Conservation (phyloP, 53 echinoderm and acorn worm species). For the Temnopleurus reevesii region DNA sequence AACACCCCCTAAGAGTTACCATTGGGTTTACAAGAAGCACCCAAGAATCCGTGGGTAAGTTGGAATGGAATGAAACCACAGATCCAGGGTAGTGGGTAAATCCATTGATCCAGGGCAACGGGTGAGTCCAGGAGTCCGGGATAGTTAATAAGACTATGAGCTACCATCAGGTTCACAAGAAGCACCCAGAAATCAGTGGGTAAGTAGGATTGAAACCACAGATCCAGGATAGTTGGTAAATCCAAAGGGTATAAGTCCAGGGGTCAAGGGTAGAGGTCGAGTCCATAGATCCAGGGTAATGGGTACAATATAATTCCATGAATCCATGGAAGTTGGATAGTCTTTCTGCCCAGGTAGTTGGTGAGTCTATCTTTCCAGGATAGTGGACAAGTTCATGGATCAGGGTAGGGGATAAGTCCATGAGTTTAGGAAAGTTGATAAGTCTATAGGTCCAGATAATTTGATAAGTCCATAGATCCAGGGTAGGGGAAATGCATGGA, state of each 20-base stretch:
- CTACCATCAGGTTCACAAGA: not conserved
- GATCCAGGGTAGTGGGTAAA: not conserved
- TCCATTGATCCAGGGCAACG: not conserved
- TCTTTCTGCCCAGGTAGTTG: too few relatives aligned
- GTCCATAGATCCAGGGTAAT: not conserved
- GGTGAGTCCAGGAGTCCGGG: not conserved
- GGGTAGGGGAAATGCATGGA: too few relatives aligned
- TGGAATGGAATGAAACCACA: too few relatives aligned
- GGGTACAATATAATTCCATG: too few relatives aligned
- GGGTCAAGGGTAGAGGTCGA: not conserved
- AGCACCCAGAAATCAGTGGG: too few relatives aligned
- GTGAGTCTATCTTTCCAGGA: too few relatives aligned
- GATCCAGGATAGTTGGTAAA: not conserved
- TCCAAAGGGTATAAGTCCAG: not conserved
- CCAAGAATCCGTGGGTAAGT: conserved; percentile 97
- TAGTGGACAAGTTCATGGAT: not conserved
- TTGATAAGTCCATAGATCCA: too few relatives aligned
- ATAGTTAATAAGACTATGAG: not conserved
- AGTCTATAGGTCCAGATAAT: too few relatives aligned
- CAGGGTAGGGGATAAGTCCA: not conserved
- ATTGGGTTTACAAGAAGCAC: conserved; percentile 91
- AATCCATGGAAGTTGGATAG: too few relatives aligned
- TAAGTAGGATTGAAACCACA: not conserved
- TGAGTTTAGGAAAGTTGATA: not conserved
- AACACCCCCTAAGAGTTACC: conserved; percentile 94